Conservation (phyloP, 1,140 invertebrate species). For the Rhynchophorus ferrugineus region DNA sequence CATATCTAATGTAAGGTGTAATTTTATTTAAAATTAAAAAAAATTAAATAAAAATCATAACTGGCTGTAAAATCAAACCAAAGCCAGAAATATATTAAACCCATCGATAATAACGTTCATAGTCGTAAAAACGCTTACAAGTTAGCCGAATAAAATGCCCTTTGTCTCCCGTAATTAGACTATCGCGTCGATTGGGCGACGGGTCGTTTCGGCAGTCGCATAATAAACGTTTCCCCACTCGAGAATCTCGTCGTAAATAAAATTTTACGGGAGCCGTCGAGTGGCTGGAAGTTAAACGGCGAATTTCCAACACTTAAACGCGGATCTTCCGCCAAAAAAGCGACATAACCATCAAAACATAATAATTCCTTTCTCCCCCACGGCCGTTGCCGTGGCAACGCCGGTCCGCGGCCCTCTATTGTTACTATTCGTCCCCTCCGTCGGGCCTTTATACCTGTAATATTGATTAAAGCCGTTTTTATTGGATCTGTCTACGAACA, state of each 20-base stretch:
- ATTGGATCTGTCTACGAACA: neutral
- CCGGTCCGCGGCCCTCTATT: conserved; percentile 10
- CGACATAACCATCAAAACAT: conserved; percentile 32
- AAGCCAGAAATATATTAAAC: no score
- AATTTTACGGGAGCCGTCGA: neutral
- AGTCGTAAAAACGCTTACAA: no score
- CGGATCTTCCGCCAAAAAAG: conserved; percentile 20
- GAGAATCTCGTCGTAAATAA: neutral
- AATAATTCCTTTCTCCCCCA: conserved; percentile 32
- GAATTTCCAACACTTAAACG: conserved; percentile 17
- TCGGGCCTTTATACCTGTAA: neutral
- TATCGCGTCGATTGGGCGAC: no score
- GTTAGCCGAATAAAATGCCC: no score
- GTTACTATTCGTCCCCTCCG: conserved; percentile 14
- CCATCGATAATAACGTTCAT: no score
- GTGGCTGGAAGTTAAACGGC: conserved; percentile 2
- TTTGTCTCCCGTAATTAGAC: no score
- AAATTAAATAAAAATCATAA: no score
- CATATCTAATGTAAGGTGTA: no score
- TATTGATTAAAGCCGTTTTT: conserved; percentile 4
- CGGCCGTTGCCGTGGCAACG: conserved; percentile 23
- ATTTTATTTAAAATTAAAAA: no score
- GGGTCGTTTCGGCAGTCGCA: no score
- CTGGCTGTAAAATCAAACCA: no score
- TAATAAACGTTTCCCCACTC: no score